Conservation (phyloP, 2,888 invertebrate species). For the Eugnorisma glareosa region DNA sequence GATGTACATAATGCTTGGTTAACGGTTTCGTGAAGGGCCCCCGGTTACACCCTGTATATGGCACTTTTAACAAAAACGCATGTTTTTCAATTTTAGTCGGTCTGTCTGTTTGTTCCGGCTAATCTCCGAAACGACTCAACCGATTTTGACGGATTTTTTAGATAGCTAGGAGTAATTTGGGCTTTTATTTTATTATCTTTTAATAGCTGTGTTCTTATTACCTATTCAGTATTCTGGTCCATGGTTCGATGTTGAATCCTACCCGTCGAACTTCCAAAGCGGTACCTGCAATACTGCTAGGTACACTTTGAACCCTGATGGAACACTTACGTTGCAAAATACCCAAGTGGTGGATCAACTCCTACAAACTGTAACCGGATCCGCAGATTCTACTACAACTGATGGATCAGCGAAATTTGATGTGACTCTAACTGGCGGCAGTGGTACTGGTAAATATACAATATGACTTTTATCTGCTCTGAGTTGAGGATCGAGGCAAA, state of each 20-base stretch:
- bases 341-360: conserved; percentile 80
- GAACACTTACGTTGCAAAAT: conserved; percentile 76
- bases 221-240: conserved; percentile 76
- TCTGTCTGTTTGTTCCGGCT: too few species aligned
- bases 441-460: conserved; percentile 69
- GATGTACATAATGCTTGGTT: too few species aligned
- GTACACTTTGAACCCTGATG: conserved; percentile 72
- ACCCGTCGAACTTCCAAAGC: conserved; percentile 80
- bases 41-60: too few species aligned
- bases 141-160: too few species aligned
- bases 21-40: too few species aligned
- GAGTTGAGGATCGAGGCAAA: not conserved
- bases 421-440: conserved; percentile 78
- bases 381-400: conserved; percentile 71
- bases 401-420: conserved; percentile 79
- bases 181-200: too few species aligned
- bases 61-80: too few species aligned
- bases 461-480: not conserved
- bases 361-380: conserved; percentile 76
- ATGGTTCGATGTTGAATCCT: conserved; percentile 84
- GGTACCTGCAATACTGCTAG: conserved; percentile 81
- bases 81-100: too few species aligned
- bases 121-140: too few species aligned
- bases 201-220: not conserved
- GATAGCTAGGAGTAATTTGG: too few species aligned